These are phyloP conservation scores for Balaenoptera acutorostrata DNA, from an alignment of 2,113 vertebrate species.

Conservation along the genomic window DNA sequence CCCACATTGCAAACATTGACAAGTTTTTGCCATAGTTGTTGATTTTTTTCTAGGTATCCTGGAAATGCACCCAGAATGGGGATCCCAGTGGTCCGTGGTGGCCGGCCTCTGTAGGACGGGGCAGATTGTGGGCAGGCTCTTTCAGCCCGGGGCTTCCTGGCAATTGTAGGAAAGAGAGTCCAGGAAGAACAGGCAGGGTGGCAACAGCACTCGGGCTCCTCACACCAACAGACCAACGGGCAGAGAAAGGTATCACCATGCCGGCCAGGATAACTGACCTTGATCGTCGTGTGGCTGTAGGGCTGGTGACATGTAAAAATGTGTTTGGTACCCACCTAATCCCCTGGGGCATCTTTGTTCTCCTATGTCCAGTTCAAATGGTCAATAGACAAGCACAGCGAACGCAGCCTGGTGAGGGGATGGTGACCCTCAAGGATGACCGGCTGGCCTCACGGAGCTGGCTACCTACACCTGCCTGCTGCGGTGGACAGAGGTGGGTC, in stretches of 20 bases:
- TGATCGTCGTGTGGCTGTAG: accelerated
- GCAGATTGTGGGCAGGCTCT: accelerated
- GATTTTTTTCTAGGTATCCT: neutral
- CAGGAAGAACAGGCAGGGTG: neutral
- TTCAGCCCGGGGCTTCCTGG: neutral
- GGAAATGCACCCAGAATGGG: neutral
- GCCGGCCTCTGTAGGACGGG: neutral
- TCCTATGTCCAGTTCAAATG: no score
- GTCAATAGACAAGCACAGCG: neutral
- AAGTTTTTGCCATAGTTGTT: no score
- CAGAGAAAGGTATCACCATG: accelerated
- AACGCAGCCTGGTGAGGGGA: neutral
- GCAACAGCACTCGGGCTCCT: neutral
- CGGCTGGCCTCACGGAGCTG: neutral
- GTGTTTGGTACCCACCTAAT: neutral
- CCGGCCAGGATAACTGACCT: neutral
- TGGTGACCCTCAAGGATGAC: neutral
- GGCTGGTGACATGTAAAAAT: neutral
- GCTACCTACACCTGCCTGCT: neutral
- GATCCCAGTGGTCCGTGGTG: accelerated
- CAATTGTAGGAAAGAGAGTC: neutral
- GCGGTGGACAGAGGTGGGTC: accelerated
- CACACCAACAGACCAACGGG: neutral
- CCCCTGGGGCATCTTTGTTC: neutral
- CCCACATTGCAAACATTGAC: neutral